Evolutionary conservation across 2,888 invertebrate species (phyloP).

Genomic region (Drepana falcataria): DNA sequence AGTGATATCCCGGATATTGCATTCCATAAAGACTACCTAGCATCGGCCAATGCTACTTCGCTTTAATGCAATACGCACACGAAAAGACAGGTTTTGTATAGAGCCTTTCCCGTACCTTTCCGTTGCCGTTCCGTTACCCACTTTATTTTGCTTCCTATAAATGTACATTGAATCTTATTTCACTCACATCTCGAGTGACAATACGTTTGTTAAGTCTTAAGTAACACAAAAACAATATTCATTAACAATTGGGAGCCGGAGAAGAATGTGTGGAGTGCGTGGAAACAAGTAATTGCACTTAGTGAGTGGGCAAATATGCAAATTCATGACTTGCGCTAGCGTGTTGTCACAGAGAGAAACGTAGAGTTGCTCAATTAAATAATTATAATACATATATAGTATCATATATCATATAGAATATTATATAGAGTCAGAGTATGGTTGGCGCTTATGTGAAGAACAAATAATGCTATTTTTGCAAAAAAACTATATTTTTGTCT

Average conservation of each 20-base stretch:
- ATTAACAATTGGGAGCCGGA: conserved; percentile 45
- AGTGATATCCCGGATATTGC: too few relatives aligned
- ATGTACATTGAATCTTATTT: not conserved
- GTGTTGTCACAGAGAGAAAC: conserved; percentile 36
- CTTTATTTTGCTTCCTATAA: not conserved
- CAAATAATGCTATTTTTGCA: too few relatives aligned
- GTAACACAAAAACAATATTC: conserved; percentile 37
- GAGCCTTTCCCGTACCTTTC: too few relatives aligned
- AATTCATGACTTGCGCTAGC: conserved; percentile 64
- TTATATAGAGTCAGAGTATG: too few relatives aligned
- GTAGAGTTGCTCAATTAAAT: conserved; percentile 24
- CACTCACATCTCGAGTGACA: not conserved
- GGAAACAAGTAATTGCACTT: conserved; percentile 76
- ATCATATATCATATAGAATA: too few relatives aligned
- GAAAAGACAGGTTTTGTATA: too few relatives aligned
- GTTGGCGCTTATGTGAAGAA: too few relatives aligned
- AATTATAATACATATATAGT: not conserved
- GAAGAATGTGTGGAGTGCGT: conserved; percentile 64
- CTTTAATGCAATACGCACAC: too few relatives aligned
- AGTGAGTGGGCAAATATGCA: conserved; percentile 71
- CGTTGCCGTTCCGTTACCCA: too few relatives aligned
- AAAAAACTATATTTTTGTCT: too few relatives aligned
- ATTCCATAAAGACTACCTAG: too few relatives aligned
- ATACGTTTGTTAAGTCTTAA: conserved; percentile 5
- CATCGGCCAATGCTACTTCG: too few relatives aligned